Evolutionary conservation across 2,888 invertebrate genomes (phyloP), one percentile per base, ranked within the genome.

Genomic region (Andrena hattorfiana): DNA sequence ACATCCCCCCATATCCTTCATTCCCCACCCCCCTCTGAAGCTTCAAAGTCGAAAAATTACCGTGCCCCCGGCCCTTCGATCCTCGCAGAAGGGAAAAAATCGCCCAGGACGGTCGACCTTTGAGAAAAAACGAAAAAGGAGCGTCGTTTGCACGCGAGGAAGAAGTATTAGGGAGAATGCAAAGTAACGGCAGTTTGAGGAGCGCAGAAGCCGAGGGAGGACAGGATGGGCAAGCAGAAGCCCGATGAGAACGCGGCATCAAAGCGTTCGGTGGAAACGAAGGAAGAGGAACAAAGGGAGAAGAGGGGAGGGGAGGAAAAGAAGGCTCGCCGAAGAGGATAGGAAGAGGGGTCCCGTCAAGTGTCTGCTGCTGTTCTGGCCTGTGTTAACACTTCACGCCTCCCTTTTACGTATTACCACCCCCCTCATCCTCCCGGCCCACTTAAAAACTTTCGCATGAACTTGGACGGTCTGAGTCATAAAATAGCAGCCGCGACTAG

Each of bases 361-460:
- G 91, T 90, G 89, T 90, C 89, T 85, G 88, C 87, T 85, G 83
- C 84, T 87, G 88, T 89, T 86, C 86, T 86, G 83, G 85, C 84
- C 90, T 89, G 86, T 89, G 91, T 90, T 90, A 91, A 91, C 91
- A 91, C 91, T 91, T 91, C 90, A 88, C 90, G 88, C 91, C 90
- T 91, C 90, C 91, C 91, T 90, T 91, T 89, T 89, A 85, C 90
- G 86, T 89, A 90, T 90, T 91, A 91, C 84, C 88, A 83, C 82
- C 85, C 85, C 20, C n/a, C 7, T 20, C 51, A 7, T 51, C 20
- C 20, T 51, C 51, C 20, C 51, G 20, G 51, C 20, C 83, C 86
- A 83, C 89, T 88, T 81, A 82, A 86, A 73, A 87, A 87, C 74
- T 90, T 86, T 79, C 85, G 85, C 84, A 83, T 83, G 85, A 86